Conservation (phyloP, 2,888 invertebrate species). For the Philopedon plagiatum region DNA sequence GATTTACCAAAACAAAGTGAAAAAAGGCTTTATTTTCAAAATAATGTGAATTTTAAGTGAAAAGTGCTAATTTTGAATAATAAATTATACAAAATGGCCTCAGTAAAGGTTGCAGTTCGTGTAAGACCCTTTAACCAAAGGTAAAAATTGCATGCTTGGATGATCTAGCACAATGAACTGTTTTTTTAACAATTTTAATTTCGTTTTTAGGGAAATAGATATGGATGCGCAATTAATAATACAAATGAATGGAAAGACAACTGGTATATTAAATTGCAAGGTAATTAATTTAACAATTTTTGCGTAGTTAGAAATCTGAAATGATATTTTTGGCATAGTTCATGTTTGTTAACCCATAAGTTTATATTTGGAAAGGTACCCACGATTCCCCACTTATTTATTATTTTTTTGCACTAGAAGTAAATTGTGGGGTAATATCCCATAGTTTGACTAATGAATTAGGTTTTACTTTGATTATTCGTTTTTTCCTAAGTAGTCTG, state of each 20-base stretch:
- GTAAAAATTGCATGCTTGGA: slow-evolving; percentile 68
- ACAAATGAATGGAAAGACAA: slow-evolving; percentile 89
- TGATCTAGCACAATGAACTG: slow-evolving; percentile 61
- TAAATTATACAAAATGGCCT: slow-evolving; percentile 80
- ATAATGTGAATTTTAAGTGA: slow-evolving; percentile 17
- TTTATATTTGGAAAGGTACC: too few species aligned
- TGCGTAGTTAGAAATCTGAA: slow-evolving; percentile 2
- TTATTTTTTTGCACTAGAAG: too few species aligned
- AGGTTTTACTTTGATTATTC: too few species aligned
- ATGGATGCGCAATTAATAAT: slow-evolving; percentile 88
- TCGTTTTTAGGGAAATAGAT: slow-evolving; percentile 82
- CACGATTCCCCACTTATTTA: too few species aligned
- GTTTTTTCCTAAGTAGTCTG: too few species aligned
- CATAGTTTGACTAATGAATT: too few species aligned
- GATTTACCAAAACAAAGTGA: slow-evolving; percentile 21
- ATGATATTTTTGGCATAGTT: slow-evolving; percentile 5
- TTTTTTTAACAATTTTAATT: slow-evolving; percentile 52
- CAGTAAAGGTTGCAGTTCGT: slow-evolving; percentile 92
- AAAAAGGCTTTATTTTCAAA: slow-evolving; percentile 23
- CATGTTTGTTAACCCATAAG: not conserved
- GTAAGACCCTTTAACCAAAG: slow-evolving; percentile 92
- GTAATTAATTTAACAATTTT: slow-evolving; percentile 63
- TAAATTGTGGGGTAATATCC: too few species aligned
- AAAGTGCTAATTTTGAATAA: slow-evolving; percentile 1
- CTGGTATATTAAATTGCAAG: slow-evolving; percentile 83